Conservation (phyloP, 2,888 invertebrate species). For the Dynastes hyllus region DNA sequence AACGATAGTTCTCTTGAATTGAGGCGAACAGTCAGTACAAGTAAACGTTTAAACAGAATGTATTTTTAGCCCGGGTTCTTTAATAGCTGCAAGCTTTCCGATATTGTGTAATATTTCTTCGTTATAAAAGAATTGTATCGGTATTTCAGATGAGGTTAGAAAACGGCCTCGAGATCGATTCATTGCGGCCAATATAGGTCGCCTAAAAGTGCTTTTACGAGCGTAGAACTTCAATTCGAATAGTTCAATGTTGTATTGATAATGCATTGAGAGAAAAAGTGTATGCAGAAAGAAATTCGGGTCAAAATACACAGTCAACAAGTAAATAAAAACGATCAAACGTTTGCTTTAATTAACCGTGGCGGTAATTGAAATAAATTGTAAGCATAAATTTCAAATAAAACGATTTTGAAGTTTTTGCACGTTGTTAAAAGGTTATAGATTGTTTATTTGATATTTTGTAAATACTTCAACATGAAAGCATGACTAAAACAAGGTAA, state of each 20-base stretch:
- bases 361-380: background rate
- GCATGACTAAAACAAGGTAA: too few relatives aligned
- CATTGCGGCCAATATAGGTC: conserved; percentile 1
- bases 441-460: background rate
- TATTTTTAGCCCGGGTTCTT: too few relatives aligned
- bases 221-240: background rate
- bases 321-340: background rate
- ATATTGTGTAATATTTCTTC: too few relatives aligned
- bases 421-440: conserved; percentile 2
- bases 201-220: background rate
- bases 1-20: too few relatives aligned
- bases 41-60: too few relatives aligned
- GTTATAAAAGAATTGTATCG: background rate
- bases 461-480: background rate
- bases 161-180: conserved; percentile 6
- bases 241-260: background rate
- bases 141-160: background rate
- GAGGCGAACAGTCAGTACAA: too few relatives aligned
- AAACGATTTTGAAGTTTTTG: background rate
- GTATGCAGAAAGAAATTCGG: background rate
- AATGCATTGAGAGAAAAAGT: background rate
- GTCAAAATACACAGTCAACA: background rate
- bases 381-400: background rate
- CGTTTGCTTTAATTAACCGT: background rate
- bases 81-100: too few relatives aligned